Base-by-base conservation (phyloP, 2,113 vertebrate genomes). In the Podiceps cristatus region DNA sequence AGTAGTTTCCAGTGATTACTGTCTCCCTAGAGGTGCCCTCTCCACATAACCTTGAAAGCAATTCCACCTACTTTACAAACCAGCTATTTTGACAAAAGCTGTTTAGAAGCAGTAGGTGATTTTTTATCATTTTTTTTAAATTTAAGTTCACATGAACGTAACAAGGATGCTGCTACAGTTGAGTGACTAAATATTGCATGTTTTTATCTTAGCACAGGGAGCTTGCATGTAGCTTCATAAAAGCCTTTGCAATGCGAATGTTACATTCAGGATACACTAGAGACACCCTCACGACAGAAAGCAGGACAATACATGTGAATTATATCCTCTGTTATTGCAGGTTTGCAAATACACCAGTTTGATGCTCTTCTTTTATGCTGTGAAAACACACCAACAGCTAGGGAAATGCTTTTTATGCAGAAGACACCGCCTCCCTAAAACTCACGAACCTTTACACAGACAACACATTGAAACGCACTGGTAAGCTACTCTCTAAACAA, bases 271-370 rank as follows among this genome's bases (percentile, higher is more conserved):
- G 33, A 31, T 42, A 24, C 50, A 71, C n/a, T 20, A 71, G n/a
- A 31, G 20, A 42, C 53, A 49, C 6, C 16, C 49, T 72, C 33
- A 27, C 45, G 45, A 47, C 42, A 88, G 35, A 68, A 72, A 60
- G 13, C 31, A 35, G 35, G 49, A 42, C 49, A 53, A 73, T 5
- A 47, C 15, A 47, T 0, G 1, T 6, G 52, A 45, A 69, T 7
- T 4, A 15, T 29, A 62, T 18, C 40, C 40, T 44, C 5, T 2
- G 1, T 24, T 23, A 58, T 0, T 47, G 18, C 52, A 80, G 23
- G 28, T 18, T 44, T 69, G 45, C 47, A 84, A 49, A 74, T 8
- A 71, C 35, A 22, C 5, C 4, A 9, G 10, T 44, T 22, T 18
- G n/a, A 55, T 47, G 28, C 6, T 66, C 15, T 10, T 44, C 23